Conservation (phyloP, 2,113 vertebrate species). For the Psettodes erumei region DNA sequence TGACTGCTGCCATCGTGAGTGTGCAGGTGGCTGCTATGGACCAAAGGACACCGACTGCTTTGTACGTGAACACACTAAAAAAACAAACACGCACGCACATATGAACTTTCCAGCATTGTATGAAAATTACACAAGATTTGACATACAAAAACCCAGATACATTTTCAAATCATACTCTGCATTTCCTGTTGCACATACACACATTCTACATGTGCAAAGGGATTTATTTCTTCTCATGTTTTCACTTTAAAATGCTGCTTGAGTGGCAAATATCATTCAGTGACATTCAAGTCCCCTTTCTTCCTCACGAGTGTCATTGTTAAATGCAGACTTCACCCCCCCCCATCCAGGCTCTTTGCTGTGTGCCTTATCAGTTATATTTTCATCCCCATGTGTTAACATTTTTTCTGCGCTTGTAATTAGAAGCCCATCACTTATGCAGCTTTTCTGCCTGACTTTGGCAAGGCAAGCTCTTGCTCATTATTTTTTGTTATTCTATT, state of each 20-base stretch:
- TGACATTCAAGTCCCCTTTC: conserved; percentile 53
- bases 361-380: conserved; percentile 30
- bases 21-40: conserved; percentile 95
- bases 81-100: background rate
- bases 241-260: conserved; percentile 37
- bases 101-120: background rate
- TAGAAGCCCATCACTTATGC: conserved; percentile 4
- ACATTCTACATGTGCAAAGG: background rate
- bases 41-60: conserved; percentile 98
- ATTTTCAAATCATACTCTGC: background rate
- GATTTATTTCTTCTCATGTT: background rate
- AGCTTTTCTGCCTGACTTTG: conserved; percentile 16
- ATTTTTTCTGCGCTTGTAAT: conserved; percentile 1
- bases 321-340: conserved; percentile 34
- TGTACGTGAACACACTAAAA: conserved; percentile 81
- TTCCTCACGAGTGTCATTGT: conserved; percentile 27
- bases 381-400: conserved; percentile 33
- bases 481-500: conserved; percentile 6
- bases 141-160: background rate
- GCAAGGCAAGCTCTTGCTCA: conserved; percentile 13
- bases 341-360: conserved; percentile 3
- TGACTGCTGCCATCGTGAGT: conserved; percentile 98
- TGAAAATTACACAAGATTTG: no score
- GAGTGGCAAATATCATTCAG: conserved; percentile 43
- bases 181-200: no score